A percentile compares a stretch with the other conserved stretches of the same genome.
These are phyloP conservation scores for Arvicola amphibius DNA, from an alignment of 2,797 vertebrate species.

Conservation along the genomic window DNA sequence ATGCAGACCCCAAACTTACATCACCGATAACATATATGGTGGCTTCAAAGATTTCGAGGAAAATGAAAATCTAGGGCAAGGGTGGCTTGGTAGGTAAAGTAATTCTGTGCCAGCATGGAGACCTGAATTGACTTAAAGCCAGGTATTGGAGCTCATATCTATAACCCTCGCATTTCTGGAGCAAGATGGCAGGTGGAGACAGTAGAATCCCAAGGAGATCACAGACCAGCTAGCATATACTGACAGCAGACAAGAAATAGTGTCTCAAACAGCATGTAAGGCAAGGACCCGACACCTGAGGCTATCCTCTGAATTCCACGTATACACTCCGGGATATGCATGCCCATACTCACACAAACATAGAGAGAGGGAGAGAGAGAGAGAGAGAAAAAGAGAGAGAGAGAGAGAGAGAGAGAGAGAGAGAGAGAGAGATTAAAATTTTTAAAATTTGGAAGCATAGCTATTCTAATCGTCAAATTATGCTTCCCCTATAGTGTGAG, in stretches of 20 bases:
- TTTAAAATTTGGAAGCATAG: conserved; percentile 28
- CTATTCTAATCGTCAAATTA: conserved; percentile 25
- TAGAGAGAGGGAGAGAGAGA: background rate
- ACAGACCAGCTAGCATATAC: background rate
- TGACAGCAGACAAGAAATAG: background rate
- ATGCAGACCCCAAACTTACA: background rate
- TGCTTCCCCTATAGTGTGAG: conserved; percentile 18
- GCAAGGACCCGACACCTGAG: too few relatives aligned
- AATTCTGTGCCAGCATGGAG: background rate
- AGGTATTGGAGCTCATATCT: background rate
- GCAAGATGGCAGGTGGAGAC: background rate
- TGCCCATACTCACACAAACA: background rate
- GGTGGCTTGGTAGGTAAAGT: background rate
- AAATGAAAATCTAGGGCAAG: background rate
- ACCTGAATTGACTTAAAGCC: background rate
- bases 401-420: background rate
- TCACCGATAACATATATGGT: background rate
- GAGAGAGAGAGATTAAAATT: background rate
- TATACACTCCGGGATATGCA: background rate
- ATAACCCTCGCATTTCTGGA: background rate
- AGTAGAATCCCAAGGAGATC: too few relatives aligned
- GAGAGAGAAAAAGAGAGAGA: background rate
- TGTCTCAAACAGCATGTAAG: background rate
- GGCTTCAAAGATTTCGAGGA: conserved; percentile 13
- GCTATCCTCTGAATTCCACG: background rate